Conservation (phyloP, 35 echinoderm and acorn worm species). For the Anneissia japonica region DNA sequence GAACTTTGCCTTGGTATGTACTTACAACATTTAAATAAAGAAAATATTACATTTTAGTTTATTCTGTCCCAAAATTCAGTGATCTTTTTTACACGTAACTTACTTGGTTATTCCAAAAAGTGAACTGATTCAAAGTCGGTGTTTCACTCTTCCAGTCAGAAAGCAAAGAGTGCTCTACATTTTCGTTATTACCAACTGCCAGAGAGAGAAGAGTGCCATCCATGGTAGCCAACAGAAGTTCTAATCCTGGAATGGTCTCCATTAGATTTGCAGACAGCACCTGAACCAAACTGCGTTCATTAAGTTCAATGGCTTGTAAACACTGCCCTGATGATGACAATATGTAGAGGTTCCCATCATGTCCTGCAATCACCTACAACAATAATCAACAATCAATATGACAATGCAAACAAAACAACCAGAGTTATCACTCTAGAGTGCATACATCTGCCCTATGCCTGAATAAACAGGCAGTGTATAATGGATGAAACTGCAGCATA, state of each 20-base stretch:
- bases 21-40: too few relatives aligned
- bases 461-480: too few relatives aligned
- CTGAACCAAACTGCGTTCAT: constrained; percentile 31
- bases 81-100: not conserved
- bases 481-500: too few relatives aligned
- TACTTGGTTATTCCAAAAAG: constrained; percentile 32
- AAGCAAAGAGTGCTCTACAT: not conserved
- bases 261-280: constrained; percentile 48
- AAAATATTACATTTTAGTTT: too few relatives aligned
- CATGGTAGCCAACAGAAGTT: constrained; percentile 42
- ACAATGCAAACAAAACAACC: too few relatives aligned
- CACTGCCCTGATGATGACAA: constrained; percentile 35
- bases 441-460: too few relatives aligned
- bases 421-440: too few relatives aligned
- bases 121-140: constrained; percentile 35
- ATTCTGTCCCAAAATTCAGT: too few relatives aligned
- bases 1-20: too few relatives aligned
- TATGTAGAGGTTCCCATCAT: constrained; percentile 56
- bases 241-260: constrained; percentile 28
- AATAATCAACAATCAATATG: too few relatives aligned
- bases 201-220: constrained; percentile 58
- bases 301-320: constrained; percentile 42
- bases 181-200: not conserved
- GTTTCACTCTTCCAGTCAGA: constrained; percentile 27
- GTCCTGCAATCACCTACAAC: constrained; percentile 28